Percentiles rank a stretch among this genome's conserved stretches.
phyloP scores from a whole-genome alignment of 2,888 invertebrate species.

The Aquatica leii region DNA sequence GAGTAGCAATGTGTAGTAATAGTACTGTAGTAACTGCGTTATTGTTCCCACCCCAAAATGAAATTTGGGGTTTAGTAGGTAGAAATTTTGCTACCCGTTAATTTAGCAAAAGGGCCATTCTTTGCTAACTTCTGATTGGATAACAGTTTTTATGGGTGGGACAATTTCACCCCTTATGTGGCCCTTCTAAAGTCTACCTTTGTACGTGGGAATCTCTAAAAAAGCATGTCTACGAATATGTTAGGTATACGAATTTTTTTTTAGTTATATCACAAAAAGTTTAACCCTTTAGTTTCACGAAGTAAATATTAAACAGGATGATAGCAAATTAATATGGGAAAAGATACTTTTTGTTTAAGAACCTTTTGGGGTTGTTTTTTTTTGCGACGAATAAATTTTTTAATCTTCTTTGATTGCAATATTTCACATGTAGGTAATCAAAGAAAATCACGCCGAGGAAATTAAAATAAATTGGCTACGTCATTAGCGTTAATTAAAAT shows the following conservation, averaged over 20 bases:
- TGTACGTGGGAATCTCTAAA: slow-evolving; percentile 20
- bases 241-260: slow-evolving; percentile 13
- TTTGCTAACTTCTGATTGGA: slow-evolving; percentile 15
- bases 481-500: no score
- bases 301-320: slow-evolving; percentile 19
- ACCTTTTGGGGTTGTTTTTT: not conserved
- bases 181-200: slow-evolving; percentile 5
- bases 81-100: slow-evolving; percentile 20
- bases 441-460: no score
- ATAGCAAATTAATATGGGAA: slow-evolving; percentile 18
- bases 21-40: not conserved
- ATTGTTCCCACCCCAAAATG: slow-evolving; percentile 12
- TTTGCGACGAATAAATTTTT: no score
- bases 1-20: not conserved
- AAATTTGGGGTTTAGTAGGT: slow-evolving; percentile 9
- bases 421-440: no score
- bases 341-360: not conserved
- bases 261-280: slow-evolving; percentile 5
- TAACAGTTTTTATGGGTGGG: slow-evolving; percentile 22
- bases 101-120: slow-evolving; percentile 18
- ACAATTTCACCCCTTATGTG: slow-evolving; percentile 12
- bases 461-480: no score
- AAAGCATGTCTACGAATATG: slow-evolving; percentile 17
- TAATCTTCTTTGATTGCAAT: no score
- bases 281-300: slow-evolving; percentile 16